Conservation (phyloP, 2,888 invertebrate species). For the Druceiella hillmani region DNA sequence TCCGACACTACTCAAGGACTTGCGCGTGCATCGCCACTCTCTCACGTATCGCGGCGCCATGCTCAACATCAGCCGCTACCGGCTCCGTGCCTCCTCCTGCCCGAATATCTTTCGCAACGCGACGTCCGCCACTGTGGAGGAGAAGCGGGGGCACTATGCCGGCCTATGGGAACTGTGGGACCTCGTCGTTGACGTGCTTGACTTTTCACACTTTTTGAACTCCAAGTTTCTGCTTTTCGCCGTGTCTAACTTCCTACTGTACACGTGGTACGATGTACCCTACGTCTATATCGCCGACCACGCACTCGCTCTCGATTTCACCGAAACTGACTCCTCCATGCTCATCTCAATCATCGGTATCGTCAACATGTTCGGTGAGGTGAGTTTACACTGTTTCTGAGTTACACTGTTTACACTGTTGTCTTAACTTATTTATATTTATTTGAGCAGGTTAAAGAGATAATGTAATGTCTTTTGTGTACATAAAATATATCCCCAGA, state of each 20-base stretch:
- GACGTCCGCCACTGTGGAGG: slow-evolving; percentile 80
- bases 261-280: slow-evolving; percentile 91
- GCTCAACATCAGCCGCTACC: slow-evolving; percentile 76
- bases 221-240: slow-evolving; percentile 72
- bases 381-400: too few species aligned
- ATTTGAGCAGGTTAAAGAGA: too few species aligned
- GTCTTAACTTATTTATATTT: too few species aligned
- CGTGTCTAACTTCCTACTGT: slow-evolving; percentile 82
- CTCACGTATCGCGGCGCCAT: slow-evolving; percentile 81
- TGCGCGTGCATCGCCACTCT: slow-evolving; percentile 70
- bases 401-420: too few species aligned
- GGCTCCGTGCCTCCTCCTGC: slow-evolving; percentile 79
- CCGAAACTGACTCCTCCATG: slow-evolving; percentile 69
- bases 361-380: slow-evolving; percentile 84
- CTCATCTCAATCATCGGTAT: slow-evolving; percentile 84
- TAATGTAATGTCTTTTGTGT: too few species aligned
- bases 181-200: slow-evolving; percentile 69
- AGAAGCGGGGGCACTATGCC: slow-evolving; percentile 64
- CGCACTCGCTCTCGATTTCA: slow-evolving; percentile 65
- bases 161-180: slow-evolving; percentile 75
- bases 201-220: slow-evolving; percentile 75
- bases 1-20: slow-evolving; percentile 66
- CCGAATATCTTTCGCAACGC: slow-evolving; percentile 86
- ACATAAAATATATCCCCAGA: too few species aligned
- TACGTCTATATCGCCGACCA: slow-evolving; percentile 87